phyloP scores from a whole-genome alignment of 2,113 vertebrate genomes.

The Ellobius talpinus region DNA sequence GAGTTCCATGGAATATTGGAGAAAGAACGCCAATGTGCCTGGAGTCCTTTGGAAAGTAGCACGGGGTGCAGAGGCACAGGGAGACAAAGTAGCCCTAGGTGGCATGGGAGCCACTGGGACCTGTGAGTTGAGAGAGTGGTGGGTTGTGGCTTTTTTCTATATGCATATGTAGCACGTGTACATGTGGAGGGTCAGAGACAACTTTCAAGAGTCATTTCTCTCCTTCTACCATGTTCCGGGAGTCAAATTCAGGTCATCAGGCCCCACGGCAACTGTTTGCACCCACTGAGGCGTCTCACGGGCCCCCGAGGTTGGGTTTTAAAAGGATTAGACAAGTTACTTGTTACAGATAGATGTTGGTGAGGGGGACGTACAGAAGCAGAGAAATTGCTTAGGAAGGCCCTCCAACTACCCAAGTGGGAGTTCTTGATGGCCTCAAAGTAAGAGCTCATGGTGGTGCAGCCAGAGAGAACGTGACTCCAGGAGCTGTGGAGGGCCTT shows the following conservation, averaged over 20 bases:
- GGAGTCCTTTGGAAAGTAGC: background rate
- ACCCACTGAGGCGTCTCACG: background rate
- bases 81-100: background rate
- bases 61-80: background rate
- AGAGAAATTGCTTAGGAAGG: background rate
- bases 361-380: background rate
- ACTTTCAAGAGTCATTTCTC: background rate
- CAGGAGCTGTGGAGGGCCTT: background rate
- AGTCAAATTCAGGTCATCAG: background rate
- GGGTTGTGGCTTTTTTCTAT: background rate
- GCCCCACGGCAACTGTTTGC: no score
- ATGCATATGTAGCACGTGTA: background rate
- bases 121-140: background rate
- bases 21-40: background rate
- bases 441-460: background rate
- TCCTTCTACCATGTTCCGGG: background rate
- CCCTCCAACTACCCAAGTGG: background rate
- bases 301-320: background rate
- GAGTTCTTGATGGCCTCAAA: background rate
- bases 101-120: background rate
- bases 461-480: background rate
- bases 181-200: background rate
- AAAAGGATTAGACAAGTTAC: background rate
- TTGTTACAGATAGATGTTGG: background rate
- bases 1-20: background rate